Conservation (phyloP, 2,797 vertebrate species). For the Smutsia temminckii region DNA sequence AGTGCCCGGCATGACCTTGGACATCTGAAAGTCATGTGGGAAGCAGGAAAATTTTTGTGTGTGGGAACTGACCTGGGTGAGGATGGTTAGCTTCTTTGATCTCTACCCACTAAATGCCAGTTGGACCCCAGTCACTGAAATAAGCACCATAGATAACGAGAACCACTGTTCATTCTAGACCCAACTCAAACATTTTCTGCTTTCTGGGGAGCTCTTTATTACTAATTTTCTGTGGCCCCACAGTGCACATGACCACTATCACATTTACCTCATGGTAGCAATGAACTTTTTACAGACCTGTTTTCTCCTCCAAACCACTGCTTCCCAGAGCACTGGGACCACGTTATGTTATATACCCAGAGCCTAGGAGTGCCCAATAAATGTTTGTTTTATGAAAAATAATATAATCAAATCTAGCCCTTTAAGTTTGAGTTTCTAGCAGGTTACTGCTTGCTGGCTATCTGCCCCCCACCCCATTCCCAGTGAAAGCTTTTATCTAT, state of each 20-base stretch:
- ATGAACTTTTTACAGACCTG: not conserved
- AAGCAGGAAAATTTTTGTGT: not conserved
- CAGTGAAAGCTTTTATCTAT: not conserved
- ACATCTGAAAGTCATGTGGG: not conserved
- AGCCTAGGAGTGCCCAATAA: not conserved
- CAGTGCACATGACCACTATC: not conserved
- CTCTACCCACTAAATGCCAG: not conserved
- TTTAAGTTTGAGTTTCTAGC: slow-evolving; percentile 33
- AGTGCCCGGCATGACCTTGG: not conserved
- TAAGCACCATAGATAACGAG: not conserved
- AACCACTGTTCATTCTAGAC: not conserved
- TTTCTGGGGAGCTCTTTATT: slow-evolving; percentile 22
- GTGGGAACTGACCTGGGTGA: not conserved
- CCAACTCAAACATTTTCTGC: not conserved
- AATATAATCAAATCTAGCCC: slow-evolving; percentile 24
- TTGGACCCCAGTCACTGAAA: not conserved
- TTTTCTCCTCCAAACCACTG: not conserved
- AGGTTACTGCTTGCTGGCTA: not conserved
- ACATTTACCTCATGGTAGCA: not conserved
- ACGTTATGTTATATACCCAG: not conserved
- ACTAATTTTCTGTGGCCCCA: not conserved
- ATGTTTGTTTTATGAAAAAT: not conserved
- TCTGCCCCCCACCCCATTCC: not conserved
- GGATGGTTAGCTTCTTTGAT: not conserved
- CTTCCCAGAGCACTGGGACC: not conserved